phyloP scores from a whole-genome alignment of 64 coral and sea anemone species.

The Dendronephthya gigantea region DNA sequence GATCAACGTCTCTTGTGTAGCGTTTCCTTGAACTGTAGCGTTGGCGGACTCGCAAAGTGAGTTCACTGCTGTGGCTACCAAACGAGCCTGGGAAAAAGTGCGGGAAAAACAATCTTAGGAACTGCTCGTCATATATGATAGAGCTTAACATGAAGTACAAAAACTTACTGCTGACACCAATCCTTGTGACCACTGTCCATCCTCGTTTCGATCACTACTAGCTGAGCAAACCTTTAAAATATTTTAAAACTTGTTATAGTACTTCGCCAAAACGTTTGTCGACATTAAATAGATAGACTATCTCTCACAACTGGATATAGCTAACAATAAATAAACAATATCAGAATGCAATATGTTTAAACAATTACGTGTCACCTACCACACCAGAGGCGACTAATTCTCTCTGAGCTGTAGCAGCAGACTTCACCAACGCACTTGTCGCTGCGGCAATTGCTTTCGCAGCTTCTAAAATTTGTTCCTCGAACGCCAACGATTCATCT shows the following conservation, averaged over 20 bases:
- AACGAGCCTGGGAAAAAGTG: slow-evolving; percentile 48
- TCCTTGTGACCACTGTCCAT: slow-evolving; percentile 93
- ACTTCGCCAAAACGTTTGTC: too few relatives aligned
- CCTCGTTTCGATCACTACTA: slow-evolving; percentile 66
- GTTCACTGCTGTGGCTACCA: slow-evolving; percentile 81
- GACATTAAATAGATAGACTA: too few relatives aligned
- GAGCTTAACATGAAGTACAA: neutral
- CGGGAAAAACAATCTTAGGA: neutral
- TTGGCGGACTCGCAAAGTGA: slow-evolving; percentile 91
- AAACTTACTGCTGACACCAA: slow-evolving; percentile 95
- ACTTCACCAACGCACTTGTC: slow-evolving; percentile 89
- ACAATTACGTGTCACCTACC: slow-evolving; percentile 48
- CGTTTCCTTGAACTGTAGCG: slow-evolving; percentile 82
- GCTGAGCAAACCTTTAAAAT: slow-evolving; percentile 67
- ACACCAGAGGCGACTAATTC: slow-evolving; percentile 73
- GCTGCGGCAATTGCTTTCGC: slow-evolving; percentile 93
- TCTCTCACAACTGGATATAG: too few relatives aligned
- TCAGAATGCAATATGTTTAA: too few relatives aligned
- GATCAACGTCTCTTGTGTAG: slow-evolving; percentile 81
- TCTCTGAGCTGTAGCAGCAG: slow-evolving; percentile 77
- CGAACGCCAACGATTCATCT: slow-evolving; percentile 75
- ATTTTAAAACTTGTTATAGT: neutral
- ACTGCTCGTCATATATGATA: neutral
- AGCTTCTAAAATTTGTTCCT: slow-evolving; percentile 88
- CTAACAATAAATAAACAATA: too few relatives aligned